These are phyloP conservation scores for Oncopodura yosiiana DNA, from an alignment of 1,140 invertebrate genomes.

Conservation along the genomic window DNA sequence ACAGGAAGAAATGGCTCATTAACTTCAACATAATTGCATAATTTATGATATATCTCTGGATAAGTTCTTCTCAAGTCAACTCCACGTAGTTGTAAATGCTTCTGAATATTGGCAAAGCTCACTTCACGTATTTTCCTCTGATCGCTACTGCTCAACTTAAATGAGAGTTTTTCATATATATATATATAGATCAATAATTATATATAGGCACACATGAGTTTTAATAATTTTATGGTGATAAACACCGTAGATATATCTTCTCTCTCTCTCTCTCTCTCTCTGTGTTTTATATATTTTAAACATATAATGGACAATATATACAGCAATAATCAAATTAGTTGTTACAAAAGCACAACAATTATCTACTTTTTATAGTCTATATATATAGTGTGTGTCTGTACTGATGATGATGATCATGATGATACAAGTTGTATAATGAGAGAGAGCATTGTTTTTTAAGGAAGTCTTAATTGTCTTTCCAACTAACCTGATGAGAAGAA, in stretches of 20 bases:
- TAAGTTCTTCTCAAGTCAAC: conserved; percentile 55
- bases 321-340: too few relatives aligned
- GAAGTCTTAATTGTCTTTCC: neutral
- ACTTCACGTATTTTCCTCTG: conserved; percentile 58
- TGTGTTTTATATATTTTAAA: too few relatives aligned
- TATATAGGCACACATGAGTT: too few relatives aligned
- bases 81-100: conserved; percentile 63
- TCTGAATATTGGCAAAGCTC: conserved; percentile 67
- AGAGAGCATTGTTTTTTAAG: neutral
- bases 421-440: too few relatives aligned
- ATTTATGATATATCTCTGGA: conserved; percentile 69
- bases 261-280: too few relatives aligned
- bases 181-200: neutral
- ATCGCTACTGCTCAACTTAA: conserved; percentile 41
- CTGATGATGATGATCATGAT: too few relatives aligned
- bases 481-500: conserved; percentile 24
- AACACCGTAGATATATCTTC: too few relatives aligned
- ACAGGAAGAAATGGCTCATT: conserved; percentile 74
- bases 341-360: too few relatives aligned
- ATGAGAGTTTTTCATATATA: conserved; percentile 4
- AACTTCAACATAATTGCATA: conserved; percentile 69
- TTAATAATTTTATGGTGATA: too few relatives aligned
- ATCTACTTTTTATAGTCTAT: too few relatives aligned
- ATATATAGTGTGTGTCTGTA: too few relatives aligned
- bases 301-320: too few relatives aligned